A percentile compares a stretch with the other conserved stretches of the same genome.
phyloP scores from a whole-genome alignment of 2,888 invertebrate species.

The Agonum fuliginosum region DNA sequence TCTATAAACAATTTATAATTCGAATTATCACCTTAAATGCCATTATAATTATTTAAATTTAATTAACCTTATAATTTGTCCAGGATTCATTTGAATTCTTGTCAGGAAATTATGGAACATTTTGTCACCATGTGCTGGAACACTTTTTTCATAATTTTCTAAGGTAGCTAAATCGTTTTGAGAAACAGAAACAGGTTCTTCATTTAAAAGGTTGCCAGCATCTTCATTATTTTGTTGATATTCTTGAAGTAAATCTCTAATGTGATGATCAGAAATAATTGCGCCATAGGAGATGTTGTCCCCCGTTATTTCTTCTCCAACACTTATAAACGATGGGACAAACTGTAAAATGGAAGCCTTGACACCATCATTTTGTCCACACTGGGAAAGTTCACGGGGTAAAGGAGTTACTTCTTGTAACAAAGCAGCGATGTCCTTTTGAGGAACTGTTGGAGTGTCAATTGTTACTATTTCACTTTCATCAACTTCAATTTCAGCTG shows the following conservation, averaged over 20 bases:
- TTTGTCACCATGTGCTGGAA: constrained; percentile 88
- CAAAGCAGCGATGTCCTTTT: constrained; percentile 81
- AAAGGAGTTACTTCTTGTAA: constrained; percentile 80
- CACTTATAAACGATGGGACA: constrained; percentile 76
- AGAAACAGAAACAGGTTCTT: constrained; percentile 65
- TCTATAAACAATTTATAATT: constrained; percentile 72
- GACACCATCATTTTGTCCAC: constrained; percentile 67
- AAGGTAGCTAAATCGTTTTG: constrained; percentile 69
- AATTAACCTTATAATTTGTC: constrained; percentile 86
- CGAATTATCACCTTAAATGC: constrained; percentile 36
- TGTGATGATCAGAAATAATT: constrained; percentile 74
- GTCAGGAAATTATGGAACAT: constrained; percentile 87
- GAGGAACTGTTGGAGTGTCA: constrained; percentile 84
- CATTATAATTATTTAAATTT: constrained; percentile 35
- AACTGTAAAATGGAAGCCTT: constrained; percentile 70
- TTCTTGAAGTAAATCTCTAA: constrained; percentile 78
- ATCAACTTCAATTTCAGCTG: constrained; percentile 89
- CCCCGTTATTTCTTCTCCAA: constrained; percentile 75
- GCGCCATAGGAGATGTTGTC: constrained; percentile 55
- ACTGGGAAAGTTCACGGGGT: constrained; percentile 71
- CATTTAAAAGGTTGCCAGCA: constrained; percentile 63
- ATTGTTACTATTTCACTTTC: constrained; percentile 86
- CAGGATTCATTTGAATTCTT: constrained; percentile 83
- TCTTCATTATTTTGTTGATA: constrained; percentile 76
- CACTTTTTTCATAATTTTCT: constrained; percentile 87